Evolutionary conservation across 2,888 invertebrate genomes (phyloP), one percentile per base, ranked within the genome.

Genomic region (Dasypogon diadema): DNA sequence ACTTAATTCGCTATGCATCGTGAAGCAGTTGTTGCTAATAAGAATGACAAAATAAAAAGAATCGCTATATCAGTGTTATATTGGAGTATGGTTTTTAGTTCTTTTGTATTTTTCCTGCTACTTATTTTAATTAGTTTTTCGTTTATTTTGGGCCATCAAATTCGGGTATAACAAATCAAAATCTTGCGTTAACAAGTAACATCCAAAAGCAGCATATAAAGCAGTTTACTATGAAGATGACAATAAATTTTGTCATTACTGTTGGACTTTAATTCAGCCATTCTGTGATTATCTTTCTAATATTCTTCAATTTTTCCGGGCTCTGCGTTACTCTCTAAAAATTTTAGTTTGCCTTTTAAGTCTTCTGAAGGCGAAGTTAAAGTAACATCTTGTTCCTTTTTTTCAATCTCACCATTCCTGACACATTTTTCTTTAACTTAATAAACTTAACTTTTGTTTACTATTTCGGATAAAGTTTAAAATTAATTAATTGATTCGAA

Each of bases 1-100:
- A n/a, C n/a, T n/a, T n/a, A n/a, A n/a, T n/a, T n/a, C n/a, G n/a
- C n/a, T n/a, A n/a, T n/a, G n/a, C n/a, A n/a, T n/a, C n/a, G n/a
- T n/a, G n/a, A n/a, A n/a, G 30, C 34, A 1, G 34, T 1, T 1
- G 1, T 30, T 30, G 34, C 34, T 30, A 1, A 0, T 30, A 1
- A 1, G 1, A 6, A 1, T 1, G 0, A 0, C 10, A 30, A 30
- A 0, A 1, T 30, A 1, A 1, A 30, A 30, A 30, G 0, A 30
- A 1, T 10, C 0, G 1, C 1, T 0, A 30, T 30, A 30, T 1
- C 34, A 30, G 0, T 30, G 1, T 1, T 1, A 1, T 1, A 1
- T 0, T 30, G 34, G 4, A 30, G 1, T 1, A 30, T 6, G 10
- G 0, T 30, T 1, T 1, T 1, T 1, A 30, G 0, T 1, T 1